phyloP scores from a whole-genome alignment of 2,797 vertebrate genomes.

The Luscinia megarhynchos region DNA sequence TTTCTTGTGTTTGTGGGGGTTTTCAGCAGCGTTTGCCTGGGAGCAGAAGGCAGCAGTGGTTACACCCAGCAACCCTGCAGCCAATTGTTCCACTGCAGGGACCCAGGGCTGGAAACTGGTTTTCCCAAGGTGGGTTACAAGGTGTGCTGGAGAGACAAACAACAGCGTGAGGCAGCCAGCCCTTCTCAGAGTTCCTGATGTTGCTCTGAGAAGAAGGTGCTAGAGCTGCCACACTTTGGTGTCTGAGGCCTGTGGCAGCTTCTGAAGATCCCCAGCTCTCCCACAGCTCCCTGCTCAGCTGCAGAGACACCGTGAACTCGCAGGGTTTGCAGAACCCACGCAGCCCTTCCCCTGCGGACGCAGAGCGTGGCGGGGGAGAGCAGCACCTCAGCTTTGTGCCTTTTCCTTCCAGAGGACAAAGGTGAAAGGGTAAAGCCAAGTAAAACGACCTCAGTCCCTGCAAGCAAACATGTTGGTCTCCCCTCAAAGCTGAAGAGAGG shows the following conservation, averaged over 20 bases:
- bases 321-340: background rate
- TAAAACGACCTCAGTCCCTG: background rate
- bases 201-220: background rate
- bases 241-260: background rate
- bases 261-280: background rate
- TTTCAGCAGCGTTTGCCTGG: accelerated
- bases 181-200: background rate
- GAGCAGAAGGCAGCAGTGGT: background rate
- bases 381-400: background rate
- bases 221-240: background rate
- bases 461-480: background rate
- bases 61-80: background rate
- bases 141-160: background rate
- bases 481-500: background rate
- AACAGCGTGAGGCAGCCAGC: accelerated
- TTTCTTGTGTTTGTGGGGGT: background rate
- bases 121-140: background rate
- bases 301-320: background rate
- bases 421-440: background rate
- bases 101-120: background rate
- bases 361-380: background rate
- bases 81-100: background rate
- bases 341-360: background rate
- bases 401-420: background rate
- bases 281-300: accelerated